Evolutionary conservation across 53 echinoderm and acorn worm species (phyloP).

Genomic region (Arbacia lixula): DNA sequence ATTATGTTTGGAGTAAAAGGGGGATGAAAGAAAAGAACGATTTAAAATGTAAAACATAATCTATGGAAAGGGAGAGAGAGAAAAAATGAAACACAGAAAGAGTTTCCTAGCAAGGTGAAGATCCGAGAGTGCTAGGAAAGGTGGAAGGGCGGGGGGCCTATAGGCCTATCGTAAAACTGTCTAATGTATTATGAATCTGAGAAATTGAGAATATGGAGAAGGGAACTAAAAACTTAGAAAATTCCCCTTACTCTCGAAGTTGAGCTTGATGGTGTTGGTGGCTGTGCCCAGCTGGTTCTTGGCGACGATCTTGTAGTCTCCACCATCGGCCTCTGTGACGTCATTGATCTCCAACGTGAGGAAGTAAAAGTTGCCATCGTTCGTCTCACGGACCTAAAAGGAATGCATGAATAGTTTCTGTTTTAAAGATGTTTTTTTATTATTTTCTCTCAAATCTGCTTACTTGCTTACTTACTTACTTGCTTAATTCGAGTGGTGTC

Average conservation of each 20-base stretch:
- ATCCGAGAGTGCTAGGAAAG: no score
- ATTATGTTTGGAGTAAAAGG: background rate
- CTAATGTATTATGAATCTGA: no score
- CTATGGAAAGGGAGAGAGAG: background rate
- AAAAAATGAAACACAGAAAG: background rate
- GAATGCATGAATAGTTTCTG: no score
- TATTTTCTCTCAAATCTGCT: no score
- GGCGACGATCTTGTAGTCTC: slow-evolving; percentile 93
- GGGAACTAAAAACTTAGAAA: background rate
- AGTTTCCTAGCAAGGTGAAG: no score
- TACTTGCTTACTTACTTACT: no score
- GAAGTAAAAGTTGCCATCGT: slow-evolving; percentile 83
- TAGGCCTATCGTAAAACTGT: no score
- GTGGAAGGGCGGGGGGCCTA: background rate
- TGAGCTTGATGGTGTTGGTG: slow-evolving; percentile 98
- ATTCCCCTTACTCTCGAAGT: slow-evolving; percentile 84
- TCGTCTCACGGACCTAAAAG: slow-evolving; percentile 58
- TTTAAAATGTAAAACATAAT: background rate
- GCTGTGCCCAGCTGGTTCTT: slow-evolving; percentile 91
- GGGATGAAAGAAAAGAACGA: background rate
- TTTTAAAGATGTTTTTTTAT: no score
- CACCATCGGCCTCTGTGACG: slow-evolving; percentile 86
- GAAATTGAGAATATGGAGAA: no score
- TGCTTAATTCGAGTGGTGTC: no score
- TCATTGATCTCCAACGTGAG: slow-evolving; percentile 89